Conservation (phyloP, 2,888 invertebrate species). For the Rapana venosa region DNA sequence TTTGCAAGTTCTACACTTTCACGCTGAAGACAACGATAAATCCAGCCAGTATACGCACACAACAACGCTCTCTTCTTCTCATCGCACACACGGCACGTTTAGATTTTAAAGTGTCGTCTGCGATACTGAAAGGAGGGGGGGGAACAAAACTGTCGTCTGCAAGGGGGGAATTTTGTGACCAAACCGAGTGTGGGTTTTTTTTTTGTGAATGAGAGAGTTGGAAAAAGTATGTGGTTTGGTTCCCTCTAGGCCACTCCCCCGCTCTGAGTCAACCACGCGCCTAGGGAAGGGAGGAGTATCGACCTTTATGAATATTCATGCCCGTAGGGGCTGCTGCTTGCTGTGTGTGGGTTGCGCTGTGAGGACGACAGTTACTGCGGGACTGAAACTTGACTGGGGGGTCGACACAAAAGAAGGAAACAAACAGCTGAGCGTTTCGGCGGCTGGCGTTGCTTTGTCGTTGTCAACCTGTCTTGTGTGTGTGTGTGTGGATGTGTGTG, state of each 20-base stretch:
- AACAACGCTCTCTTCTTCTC: too few species aligned
- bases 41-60: too few species aligned
- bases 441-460: background rate
- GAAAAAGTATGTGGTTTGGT: constrained; percentile 57
- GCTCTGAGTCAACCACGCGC: constrained; percentile 55
- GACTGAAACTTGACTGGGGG: constrained; percentile 13
- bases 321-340: background rate
- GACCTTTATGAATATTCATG: constrained; percentile 43
- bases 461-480: background rate
- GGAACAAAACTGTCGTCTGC: constrained; percentile 20
- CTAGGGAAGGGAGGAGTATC: background rate
- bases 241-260: constrained; percentile 65
- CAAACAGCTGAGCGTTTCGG: constrained; percentile 1
- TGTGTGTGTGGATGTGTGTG: background rate
- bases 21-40: too few species aligned
- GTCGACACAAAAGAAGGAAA: constrained; percentile 31
- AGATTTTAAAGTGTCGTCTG: constrained; percentile 3
- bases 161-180: constrained; percentile 37
- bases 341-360: constrained; percentile 1
- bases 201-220: constrained; percentile 68
- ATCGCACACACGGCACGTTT: background rate
- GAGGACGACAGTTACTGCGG: background rate
- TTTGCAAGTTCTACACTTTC: background rate
- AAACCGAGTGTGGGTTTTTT: constrained; percentile 68
- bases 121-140: background rate